These are phyloP conservation scores for Danio choprae DNA, from an alignment of 2,797 vertebrate species.

Conservation along the genomic window DNA sequence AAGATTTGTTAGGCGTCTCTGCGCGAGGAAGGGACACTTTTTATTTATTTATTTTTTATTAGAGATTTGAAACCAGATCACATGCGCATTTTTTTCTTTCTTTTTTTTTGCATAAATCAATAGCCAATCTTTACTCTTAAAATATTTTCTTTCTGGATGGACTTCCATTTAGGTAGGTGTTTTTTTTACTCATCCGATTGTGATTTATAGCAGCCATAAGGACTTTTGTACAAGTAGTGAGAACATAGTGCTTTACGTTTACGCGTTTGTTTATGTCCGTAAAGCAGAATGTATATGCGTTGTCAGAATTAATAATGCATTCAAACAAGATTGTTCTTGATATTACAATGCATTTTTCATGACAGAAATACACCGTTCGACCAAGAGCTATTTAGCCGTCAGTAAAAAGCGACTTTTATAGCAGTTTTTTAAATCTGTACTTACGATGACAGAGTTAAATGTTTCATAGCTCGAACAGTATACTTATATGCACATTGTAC, in stretches of 20 bases:
- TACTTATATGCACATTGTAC: neutral
- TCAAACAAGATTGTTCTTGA: conserved; percentile 19
- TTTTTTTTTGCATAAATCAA: conserved; percentile 58
- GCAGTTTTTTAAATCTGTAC: neutral
- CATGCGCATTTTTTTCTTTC: conserved; percentile 48
- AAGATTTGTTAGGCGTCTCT: conserved; percentile 28
- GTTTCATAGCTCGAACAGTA: neutral
- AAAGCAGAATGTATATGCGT: conserved; percentile 27
- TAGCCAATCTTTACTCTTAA: conserved; percentile 46
- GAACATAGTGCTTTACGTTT: conserved; percentile 21
- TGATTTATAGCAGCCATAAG: conserved; percentile 52
- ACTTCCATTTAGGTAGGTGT: conserved; percentile 73
- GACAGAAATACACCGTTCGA: conserved; percentile 11
- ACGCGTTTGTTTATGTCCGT: conserved; percentile 35
- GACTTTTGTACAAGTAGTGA: conserved; percentile 47
- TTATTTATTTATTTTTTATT: conserved; percentile 38
- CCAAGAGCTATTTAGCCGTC: neutral
- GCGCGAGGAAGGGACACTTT: conserved; percentile 50
- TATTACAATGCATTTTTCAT: conserved; percentile 26
- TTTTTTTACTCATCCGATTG: conserved; percentile 57
- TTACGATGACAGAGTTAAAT: neutral
- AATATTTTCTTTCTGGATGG: conserved; percentile 60
- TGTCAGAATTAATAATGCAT: conserved; percentile 14
- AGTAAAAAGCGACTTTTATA: conserved; percentile 15
- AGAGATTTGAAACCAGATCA: conserved; percentile 54